Conservation (phyloP, 2,113 vertebrate genomes). For the Oreochromis tanganicae region DNA sequence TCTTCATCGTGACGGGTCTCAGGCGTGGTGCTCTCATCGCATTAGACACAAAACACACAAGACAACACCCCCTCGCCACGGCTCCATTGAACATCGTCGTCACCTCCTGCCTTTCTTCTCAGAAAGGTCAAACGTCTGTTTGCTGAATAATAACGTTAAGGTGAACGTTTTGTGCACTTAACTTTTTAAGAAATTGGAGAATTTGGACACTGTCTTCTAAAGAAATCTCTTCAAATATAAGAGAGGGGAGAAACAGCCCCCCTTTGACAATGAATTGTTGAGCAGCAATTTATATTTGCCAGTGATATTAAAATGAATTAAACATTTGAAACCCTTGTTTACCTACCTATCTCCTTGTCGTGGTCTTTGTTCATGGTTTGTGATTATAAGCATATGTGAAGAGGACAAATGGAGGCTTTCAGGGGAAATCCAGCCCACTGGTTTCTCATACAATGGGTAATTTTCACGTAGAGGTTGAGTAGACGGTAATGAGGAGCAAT, state of each 20-base stretch:
- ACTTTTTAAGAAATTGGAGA: constrained; percentile 64
- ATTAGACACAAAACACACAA: constrained; percentile 34
- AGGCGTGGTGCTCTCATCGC: constrained; percentile 55
- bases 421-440: neutral
- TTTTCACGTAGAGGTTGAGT: neutral
- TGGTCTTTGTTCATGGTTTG: constrained; percentile 17
- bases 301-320: constrained; percentile 69
- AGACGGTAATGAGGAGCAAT: constrained; percentile 1
- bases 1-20: constrained; percentile 56
- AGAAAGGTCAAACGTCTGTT: constrained; percentile 53
- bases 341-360: constrained; percentile 41
- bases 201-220: constrained; percentile 60
- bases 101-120: constrained; percentile 52
- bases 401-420: neutral
- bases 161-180: constrained; percentile 69
- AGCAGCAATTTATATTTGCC: constrained; percentile 71
- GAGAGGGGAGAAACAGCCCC: neutral
- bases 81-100: constrained; percentile 30
- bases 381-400: neutral
- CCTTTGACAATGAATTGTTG: constrained; percentile 49
- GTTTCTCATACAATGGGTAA: neutral
- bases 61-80: constrained; percentile 3
- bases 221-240: constrained; percentile 50
- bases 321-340: constrained; percentile 69
- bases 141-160: constrained; percentile 40